phyloP scores from a whole-genome alignment of 2,113 vertebrate species.

The Ictidomys tridecemlineatus region DNA sequence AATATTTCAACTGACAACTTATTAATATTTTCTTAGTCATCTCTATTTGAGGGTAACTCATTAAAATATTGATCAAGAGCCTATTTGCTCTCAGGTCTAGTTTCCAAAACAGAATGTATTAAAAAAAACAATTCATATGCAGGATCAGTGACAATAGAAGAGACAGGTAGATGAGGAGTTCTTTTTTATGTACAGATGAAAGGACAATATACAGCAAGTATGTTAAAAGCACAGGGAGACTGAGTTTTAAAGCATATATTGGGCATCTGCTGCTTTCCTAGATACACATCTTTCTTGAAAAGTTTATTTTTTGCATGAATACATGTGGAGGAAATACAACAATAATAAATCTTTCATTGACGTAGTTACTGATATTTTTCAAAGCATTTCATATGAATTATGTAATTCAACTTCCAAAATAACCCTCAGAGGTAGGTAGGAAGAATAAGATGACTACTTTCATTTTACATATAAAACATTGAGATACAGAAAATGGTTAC shows the following conservation, averaged over 20 bases:
- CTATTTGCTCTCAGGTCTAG: neutral
- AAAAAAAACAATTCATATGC: neutral
- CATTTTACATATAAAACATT: conserved; percentile 5
- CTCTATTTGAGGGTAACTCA: neutral
- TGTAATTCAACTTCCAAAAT: conserved; percentile 23
- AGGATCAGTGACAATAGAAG: neutral
- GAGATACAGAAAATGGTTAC: neutral
- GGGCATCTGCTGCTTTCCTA: neutral
- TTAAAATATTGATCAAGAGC: conserved; percentile 21
- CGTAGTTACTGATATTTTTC: neutral
- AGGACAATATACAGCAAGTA: neutral
- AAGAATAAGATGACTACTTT: conserved; percentile 11
- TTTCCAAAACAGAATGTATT: neutral
- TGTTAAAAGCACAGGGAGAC: neutral
- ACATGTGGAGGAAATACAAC: conserved; percentile 4
- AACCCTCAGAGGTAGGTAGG: neutral
- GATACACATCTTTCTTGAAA: neutral
- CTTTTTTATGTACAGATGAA: neutral
- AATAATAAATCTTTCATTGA: neutral
- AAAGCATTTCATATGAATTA: neutral
- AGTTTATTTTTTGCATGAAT: neutral
- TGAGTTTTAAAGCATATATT: neutral
- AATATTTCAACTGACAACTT: conserved; percentile 29
- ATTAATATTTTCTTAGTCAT: neutral
- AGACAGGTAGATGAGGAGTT: neutral